These are phyloP conservation scores for Sebastes vulpes DNA, from an alignment of 2,797 vertebrate species.

Conservation along the genomic window DNA sequence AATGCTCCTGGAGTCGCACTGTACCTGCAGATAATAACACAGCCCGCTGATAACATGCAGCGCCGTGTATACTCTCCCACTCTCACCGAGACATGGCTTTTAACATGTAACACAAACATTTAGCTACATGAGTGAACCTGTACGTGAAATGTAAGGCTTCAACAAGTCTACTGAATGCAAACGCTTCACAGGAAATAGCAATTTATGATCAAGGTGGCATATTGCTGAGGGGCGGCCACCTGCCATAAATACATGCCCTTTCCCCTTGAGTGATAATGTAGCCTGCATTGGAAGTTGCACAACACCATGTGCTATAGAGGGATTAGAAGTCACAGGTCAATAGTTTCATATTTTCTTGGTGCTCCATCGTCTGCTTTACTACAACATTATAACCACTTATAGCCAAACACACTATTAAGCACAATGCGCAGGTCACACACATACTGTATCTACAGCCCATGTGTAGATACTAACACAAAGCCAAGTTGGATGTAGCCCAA, in stretches of 20 bases:
- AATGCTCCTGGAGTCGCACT: constrained; percentile 56
- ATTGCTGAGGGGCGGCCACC: constrained; percentile 41
- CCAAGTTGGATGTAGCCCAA: background rate
- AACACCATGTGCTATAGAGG: constrained; percentile 59
- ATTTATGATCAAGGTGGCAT: constrained; percentile 8
- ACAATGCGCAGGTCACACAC: background rate
- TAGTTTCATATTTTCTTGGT: constrained; percentile 60
- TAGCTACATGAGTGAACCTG: constrained; percentile 20
- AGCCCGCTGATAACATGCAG: constrained; percentile 47
- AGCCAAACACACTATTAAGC: background rate
- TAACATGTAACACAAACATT: constrained; percentile 33
- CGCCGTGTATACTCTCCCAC: background rate
- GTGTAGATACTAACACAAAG: background rate
- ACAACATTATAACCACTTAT: constrained; percentile 3
- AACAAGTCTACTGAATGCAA: background rate
- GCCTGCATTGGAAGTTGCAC: constrained; percentile 62
- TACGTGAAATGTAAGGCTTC: constrained; percentile 1
- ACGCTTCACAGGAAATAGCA: constrained; percentile 5
- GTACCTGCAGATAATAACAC: constrained; percentile 68
- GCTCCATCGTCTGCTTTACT: constrained; percentile 44
- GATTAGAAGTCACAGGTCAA: constrained; percentile 69
- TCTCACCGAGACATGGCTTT: constrained; percentile 26
- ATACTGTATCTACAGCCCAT: background rate
- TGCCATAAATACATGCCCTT: constrained; percentile 74
- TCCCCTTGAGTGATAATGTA: constrained; percentile 69